Base-by-base conservation (phyloP, 2,888 invertebrate species). In the Caenorhabditis japonica region DNA sequence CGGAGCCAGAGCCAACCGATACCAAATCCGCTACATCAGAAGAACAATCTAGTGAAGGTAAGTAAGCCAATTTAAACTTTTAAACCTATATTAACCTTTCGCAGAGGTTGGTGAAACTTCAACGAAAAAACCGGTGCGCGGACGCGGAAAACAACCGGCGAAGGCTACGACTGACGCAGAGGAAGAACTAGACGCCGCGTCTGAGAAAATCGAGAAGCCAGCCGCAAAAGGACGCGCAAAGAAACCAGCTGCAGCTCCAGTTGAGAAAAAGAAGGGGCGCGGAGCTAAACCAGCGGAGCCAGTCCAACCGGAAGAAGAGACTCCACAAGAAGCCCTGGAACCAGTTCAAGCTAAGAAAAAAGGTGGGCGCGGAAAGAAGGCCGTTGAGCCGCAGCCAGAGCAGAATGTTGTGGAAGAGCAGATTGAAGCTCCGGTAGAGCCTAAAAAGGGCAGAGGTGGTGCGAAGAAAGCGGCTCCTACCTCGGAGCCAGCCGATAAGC, bases 381-480 rank as follows among this genome's bases (percentile, higher is more conserved):
- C 13, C 15, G 49, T 1, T 15, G 49, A 49, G 13, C 21, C 33
- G 12, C 4, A 27, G 7, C 30, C 17, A 10, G 17, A 47, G 17
- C 13, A n/a, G 8, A 33, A 27, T 10, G 47, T 30, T 12, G 3
- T 13, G 3, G 17, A 15, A 2, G 5, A 13, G 10, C 34, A 49
- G 21, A 21, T 8, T 2, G 34, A 46, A n/a, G 27, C 23, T 4
- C 44, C 34, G 3, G 49, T 21, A 10, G 8, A 23, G 3, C 17
- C 49, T 1, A 49, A 34, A n/a, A 34, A 17, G 15, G 49, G 47
- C 1, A 13, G 41, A 21, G 59, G 47, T 12, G 38, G 59, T 8
- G 25, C 15, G 30, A 39, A 49, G 5, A 34, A 47, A 4, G 12
- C 3, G 12, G 47, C 34, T 12, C 46, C 5, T 5, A 49, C 27